A percentile compares a stretch with the other conserved stretches of the same genome.
Evolutionary conservation across 2,113 vertebrate genomes (phyloP).

Genomic region (Anoura caudifer): DNA sequence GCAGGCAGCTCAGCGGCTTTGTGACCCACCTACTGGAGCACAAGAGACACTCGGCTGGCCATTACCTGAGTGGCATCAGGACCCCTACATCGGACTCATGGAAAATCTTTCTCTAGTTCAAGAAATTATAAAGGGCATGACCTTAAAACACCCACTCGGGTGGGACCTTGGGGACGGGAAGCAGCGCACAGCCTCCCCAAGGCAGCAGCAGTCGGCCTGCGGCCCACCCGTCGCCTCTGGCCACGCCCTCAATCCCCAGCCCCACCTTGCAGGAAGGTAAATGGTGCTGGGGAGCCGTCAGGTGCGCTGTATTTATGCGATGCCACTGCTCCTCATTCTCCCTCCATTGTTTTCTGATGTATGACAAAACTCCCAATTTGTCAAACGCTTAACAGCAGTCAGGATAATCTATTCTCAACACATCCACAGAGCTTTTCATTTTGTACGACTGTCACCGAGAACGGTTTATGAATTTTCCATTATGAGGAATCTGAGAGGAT

Average conservation of each 20-base stretch:
- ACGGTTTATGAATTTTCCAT: conserved; percentile 68
- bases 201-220: neutral
- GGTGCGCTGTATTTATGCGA: conserved; percentile 58
- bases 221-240: neutral
- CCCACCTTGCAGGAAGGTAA: neutral
- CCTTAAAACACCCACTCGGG: neutral
- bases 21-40: neutral
- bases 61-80: neutral
- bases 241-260: too few relatives aligned
- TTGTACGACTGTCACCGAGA: conserved; percentile 66
- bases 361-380: conserved; percentile 77
- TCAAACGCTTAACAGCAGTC: conserved; percentile 68
- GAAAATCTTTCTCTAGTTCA: neutral
- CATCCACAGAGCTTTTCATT: conserved; percentile 70
- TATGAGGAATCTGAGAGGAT: neutral
- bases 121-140: neutral
- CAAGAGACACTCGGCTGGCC: neutral
- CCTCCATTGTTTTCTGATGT: conserved; percentile 70
- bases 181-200: accelerated
- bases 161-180: neutral
- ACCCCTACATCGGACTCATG: neutral
- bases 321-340: conserved; percentile 26
- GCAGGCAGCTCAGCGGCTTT: neutral
- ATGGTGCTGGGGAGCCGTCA: neutral
- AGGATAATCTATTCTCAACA: conserved; percentile 70